Conservation (phyloP, 2,888 invertebrate species). For the Eristalis tenax region DNA sequence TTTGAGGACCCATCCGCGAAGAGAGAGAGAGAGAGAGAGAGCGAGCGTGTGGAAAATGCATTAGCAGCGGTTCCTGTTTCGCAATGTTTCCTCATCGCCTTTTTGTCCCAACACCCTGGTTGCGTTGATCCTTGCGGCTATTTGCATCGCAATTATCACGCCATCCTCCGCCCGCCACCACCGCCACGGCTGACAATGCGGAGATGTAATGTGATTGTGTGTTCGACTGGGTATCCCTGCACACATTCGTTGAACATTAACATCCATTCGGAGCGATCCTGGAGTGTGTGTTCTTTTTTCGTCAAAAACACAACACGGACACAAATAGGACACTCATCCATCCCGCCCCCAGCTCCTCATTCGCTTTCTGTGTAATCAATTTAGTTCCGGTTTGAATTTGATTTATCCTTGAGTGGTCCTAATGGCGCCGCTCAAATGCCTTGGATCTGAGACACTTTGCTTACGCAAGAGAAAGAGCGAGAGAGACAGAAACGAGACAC, state of each 20-base stretch:
- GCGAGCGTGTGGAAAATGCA: constrained; percentile 16
- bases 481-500: background rate
- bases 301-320: constrained; percentile 1
- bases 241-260: background rate
- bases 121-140: constrained; percentile 31
- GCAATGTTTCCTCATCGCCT: background rate
- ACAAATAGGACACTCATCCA: background rate
- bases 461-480: background rate
- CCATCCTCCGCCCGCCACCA: background rate
- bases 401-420: constrained; percentile 60
- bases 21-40: background rate
- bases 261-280: too few relatives aligned
- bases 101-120: background rate
- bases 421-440: constrained; percentile 34
- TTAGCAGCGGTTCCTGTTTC: constrained; percentile 42
- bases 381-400: constrained; percentile 61
- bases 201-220: constrained; percentile 22
- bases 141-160: constrained; percentile 50
- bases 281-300: background rate
- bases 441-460: background rate
- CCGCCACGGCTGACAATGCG: constrained; percentile 7
- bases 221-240: background rate
- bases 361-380: constrained; percentile 40
- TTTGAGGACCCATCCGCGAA: constrained; percentile 10
- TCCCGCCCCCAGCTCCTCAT: too few relatives aligned